phyloP scores from a whole-genome alignment of 37 sponge, comb jelly and placozoan genomes.

The Ephydatia muelleri region DNA sequence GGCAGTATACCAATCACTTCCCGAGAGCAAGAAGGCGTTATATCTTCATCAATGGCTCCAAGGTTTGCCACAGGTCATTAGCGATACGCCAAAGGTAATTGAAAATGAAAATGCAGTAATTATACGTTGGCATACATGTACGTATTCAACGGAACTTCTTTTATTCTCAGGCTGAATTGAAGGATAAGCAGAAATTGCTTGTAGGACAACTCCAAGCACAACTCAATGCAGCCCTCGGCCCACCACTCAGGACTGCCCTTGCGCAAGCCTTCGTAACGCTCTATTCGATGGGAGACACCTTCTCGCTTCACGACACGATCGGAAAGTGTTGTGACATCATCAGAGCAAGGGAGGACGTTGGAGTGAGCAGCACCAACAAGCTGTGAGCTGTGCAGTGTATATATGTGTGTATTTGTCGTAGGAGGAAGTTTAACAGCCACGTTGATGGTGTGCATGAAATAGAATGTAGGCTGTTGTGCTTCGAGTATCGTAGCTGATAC shows the following conservation, averaged over 20 bases:
- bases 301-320: conserved; percentile 60
- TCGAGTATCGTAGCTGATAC: too few species aligned
- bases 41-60: conserved; percentile 68
- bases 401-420: conserved; percentile 20
- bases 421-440: too few species aligned
- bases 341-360: conserved; percentile 41
- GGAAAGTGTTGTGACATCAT: conserved; percentile 75
- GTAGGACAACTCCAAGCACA: conserved; percentile 55
- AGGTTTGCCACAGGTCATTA: conserved; percentile 49
- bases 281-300: conserved; percentile 64
- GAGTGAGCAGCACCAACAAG: conserved; percentile 31
- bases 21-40: conserved; percentile 36
- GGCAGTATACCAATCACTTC: conserved; percentile 19
- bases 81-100: conserved; percentile 31
- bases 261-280: conserved; percentile 72
- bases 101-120: neutral
- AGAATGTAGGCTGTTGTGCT: neutral
- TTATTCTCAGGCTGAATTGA: conserved; percentile 47
- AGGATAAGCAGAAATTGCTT: conserved; percentile 40
- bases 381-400: conserved; percentile 30
- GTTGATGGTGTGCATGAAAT: conserved; percentile 28
- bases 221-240: conserved; percentile 54
- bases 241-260: conserved; percentile 58
- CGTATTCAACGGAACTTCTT: neutral
- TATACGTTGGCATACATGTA: neutral